phyloP scores from a whole-genome alignment of 1,140 invertebrate genomes.

The Chlorops oryzae region DNA sequence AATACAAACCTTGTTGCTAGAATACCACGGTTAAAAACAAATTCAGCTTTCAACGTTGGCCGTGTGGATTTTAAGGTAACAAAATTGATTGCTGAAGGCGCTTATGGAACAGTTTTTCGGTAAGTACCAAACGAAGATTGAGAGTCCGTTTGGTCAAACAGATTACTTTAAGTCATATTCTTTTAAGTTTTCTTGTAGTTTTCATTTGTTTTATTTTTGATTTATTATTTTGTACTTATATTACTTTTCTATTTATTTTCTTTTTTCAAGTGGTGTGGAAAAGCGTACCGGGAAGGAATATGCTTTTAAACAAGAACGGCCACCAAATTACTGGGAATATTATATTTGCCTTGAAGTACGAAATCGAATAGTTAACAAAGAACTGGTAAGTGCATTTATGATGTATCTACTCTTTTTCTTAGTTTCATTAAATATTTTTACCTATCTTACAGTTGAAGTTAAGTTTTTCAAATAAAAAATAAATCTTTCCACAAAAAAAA shows the following conservation, averaged over 20 bases:
- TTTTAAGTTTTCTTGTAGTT: conserved; percentile 2
- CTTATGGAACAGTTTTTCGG: conserved; percentile 65
- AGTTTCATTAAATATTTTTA: too few relatives aligned
- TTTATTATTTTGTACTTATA: conserved; percentile 1
- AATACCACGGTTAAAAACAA: conserved; percentile 39
- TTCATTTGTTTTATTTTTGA: not conserved
- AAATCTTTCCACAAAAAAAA: too few relatives aligned
- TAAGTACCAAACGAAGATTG: too few relatives aligned
- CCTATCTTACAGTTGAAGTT: too few relatives aligned
- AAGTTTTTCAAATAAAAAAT: too few relatives aligned
- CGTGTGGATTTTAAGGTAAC: conserved; percentile 59
- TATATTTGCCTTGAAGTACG: conserved; percentile 74
- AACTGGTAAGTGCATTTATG: too few relatives aligned
- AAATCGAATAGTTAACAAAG: conserved; percentile 60
- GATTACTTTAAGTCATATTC: too few relatives aligned
- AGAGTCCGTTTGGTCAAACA: too few relatives aligned
- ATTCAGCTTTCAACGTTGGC: conserved; percentile 48
- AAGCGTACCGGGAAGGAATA: conserved; percentile 48
- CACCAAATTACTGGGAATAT: conserved; percentile 73
- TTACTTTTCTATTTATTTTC: not conserved
- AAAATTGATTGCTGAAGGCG: conserved; percentile 68
- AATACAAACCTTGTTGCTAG: conserved; percentile 30
- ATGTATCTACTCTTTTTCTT: too few relatives aligned
- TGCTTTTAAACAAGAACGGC: conserved; percentile 70
- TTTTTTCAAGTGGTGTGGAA: conserved; percentile 21